Conservation (phyloP, 1,140 invertebrate species). For the Wiebesia pumilae region DNA sequence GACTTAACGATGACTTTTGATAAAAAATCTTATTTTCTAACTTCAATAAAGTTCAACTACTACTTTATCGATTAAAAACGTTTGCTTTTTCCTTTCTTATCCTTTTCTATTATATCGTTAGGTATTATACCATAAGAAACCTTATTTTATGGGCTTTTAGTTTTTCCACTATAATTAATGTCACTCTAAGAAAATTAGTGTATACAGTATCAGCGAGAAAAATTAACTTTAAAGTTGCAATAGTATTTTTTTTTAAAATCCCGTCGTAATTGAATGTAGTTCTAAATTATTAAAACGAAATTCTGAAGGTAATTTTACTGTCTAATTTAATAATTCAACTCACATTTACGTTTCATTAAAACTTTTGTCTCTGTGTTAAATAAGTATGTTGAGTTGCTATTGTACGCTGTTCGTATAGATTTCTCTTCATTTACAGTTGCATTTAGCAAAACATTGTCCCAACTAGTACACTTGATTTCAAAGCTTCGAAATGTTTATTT, state of each 20-base stretch:
- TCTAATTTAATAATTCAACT: too few species aligned
- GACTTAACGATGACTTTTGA: background rate
- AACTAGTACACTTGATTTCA: background rate
- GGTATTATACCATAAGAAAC: too few species aligned
- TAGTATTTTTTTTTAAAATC: too few species aligned
- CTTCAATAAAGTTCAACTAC: background rate
- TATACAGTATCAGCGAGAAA: background rate
- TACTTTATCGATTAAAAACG: too few species aligned
- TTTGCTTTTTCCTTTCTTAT: background rate
- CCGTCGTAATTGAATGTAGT: too few species aligned
- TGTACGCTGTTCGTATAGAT: too few species aligned
- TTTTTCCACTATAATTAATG: background rate
- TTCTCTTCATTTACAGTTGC: too few species aligned
- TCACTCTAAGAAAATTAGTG: background rate
- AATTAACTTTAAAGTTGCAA: too few species aligned
- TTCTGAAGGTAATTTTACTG: too few species aligned
- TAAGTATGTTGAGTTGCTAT: too few species aligned
- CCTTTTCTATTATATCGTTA: background rate
- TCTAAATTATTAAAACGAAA: too few species aligned
- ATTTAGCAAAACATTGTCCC: background rate
- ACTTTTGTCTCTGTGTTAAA: background rate
- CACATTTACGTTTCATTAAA: background rate
- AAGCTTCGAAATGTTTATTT: background rate
- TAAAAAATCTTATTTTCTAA: background rate
- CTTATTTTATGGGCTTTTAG: background rate